Base-by-base conservation (phyloP, 37 sponge, comb jelly and placozoan genomes). In the Axinella damicornis region DNA sequence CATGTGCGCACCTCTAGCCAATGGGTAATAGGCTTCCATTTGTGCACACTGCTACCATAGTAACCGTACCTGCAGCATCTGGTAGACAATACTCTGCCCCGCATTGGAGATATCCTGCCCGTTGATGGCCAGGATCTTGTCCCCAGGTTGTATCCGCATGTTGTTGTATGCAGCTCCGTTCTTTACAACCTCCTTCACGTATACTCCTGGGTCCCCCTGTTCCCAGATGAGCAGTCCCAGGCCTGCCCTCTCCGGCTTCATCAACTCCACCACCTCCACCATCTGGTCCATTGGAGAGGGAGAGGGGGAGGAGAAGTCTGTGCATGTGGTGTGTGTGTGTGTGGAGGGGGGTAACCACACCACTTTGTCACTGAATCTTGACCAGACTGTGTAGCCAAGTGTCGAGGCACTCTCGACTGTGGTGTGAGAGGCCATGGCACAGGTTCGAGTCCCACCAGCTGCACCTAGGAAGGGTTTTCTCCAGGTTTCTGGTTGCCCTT, bases 51-150 rank as follows among this genome's bases (percentile, higher is more conserved):
- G 14, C 32, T 31, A 30, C 68, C 68, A 5, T 46, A 12, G 46
- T 46, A 4, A 46, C 9, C 25, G 2, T 30, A 83, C 84, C 89
- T 92, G 77, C 30, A 92, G 61, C 38, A 84, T 59, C 18, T 37
- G 25, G 36, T 73, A 78, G 22, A 95, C 92, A 53, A 59, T 31
- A 53, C 80, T 76, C 41, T 95, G 95, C 14, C 28, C 63, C 20
- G 86, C 73, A 11, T 19, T 84, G 73, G 82, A 77, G 0, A 80
- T 74, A 59, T 93, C 80, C 13, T 86, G 79, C 21, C 90, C 87
- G 63, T 95, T 89, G 38, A 95, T 89, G 70, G 91, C 87, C 33
- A 93, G 76, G 24, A 95, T 93, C 78, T 78, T 91, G 57, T 95
- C 96, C 25, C 94, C 94, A 25, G 78, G 38, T 54, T 66, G 40